These are phyloP conservation scores for Salvator merianae DNA, from an alignment of 2,113 vertebrate species.

Conservation along the genomic window DNA sequence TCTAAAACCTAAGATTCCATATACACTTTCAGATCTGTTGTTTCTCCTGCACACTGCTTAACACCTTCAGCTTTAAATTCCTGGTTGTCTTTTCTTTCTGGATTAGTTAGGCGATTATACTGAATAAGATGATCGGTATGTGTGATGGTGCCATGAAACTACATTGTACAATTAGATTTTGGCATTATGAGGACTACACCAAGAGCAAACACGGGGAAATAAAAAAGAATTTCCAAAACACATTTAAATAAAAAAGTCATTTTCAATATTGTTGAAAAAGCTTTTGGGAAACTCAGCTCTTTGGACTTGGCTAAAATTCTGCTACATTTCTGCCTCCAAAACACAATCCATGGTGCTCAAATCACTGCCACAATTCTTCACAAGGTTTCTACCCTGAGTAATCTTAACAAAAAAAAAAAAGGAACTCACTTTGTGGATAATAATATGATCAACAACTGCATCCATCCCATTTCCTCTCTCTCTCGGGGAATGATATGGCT, in stretches of 20 bases:
- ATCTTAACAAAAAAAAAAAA: conserved; percentile 3
- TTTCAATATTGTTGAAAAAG: background rate
- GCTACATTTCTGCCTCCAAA: conserved; percentile 16
- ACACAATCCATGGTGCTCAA: background rate
- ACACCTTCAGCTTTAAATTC: background rate
- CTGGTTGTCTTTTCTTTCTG: background rate
- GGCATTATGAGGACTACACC: background rate
- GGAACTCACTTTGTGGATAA: background rate
- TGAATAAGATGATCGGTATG: background rate
- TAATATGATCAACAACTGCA: conserved; percentile 18
- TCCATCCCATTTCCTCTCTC: conserved; percentile 1
- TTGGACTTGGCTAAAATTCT: background rate
- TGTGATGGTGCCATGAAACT: background rate
- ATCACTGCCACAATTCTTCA: background rate
- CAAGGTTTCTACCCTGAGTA: background rate
- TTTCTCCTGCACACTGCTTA: background rate
- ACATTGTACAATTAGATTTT: background rate
- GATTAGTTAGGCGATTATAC: background rate
- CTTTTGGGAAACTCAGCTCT: background rate
- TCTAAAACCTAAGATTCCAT: background rate
- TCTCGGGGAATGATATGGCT: conserved; percentile 6
- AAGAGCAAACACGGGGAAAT: background rate
- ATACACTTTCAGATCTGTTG: background rate
- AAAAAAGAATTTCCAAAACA: background rate
- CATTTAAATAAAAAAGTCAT: background rate